These are phyloP conservation scores for Myiozetetes cayanensis DNA, from an alignment of 2,113 vertebrate genomes.

Conservation along the genomic window DNA sequence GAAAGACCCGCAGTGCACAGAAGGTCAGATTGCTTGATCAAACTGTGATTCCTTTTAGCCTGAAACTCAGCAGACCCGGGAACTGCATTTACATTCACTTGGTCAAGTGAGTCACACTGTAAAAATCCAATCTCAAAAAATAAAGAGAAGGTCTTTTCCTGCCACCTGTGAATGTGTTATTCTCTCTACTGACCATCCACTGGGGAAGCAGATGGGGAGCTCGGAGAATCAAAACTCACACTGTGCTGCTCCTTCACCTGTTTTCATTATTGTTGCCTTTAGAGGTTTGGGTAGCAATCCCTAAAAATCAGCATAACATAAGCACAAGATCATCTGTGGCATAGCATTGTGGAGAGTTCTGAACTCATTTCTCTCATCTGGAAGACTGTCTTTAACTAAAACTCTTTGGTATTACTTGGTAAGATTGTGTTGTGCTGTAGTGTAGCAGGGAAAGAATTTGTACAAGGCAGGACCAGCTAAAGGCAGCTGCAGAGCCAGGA, in stretches of 20 bases:
- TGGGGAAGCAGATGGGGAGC: not conserved
- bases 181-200: not conserved
- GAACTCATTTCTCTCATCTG: not conserved
- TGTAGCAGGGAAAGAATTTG: not conserved
- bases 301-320: not conserved
- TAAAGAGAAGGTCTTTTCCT: not conserved
- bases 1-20: not conserved
- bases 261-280: not conserved
- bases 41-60: conserved; percentile 23
- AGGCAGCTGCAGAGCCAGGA: not conserved
- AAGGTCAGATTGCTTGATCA: conserved; percentile 30
- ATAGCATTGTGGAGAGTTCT: not conserved
- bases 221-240: not conserved
- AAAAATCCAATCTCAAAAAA: not conserved
- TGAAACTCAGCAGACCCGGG: not conserved
- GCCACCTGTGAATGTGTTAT: not conserved
- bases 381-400: not conserved
- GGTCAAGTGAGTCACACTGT: not conserved
- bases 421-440: not conserved
- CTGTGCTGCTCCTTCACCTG: not conserved
- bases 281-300: not conserved
- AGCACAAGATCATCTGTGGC: not conserved
- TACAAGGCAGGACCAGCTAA: not conserved
- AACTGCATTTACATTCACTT: not conserved
- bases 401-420: not conserved